Conservation (phyloP, 92 coral and sea anemone species). For the Actinostola sp. region DNA sequence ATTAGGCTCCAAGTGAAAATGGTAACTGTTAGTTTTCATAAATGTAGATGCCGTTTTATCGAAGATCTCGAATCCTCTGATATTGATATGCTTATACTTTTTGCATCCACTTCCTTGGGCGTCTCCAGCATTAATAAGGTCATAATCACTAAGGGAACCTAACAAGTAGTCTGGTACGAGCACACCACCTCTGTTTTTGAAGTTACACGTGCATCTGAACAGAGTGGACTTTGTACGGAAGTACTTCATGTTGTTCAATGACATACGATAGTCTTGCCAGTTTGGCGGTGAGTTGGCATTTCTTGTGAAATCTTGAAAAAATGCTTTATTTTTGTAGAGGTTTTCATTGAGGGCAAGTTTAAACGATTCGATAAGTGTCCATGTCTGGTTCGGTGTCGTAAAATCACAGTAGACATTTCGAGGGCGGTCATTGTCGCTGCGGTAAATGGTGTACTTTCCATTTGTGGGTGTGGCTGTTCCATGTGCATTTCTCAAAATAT, state of each 20-base stretch:
- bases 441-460: slow-evolving; percentile 14
- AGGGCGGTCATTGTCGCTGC: background rate
- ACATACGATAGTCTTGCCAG: slow-evolving; percentile 31
- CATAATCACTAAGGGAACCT: background rate
- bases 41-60: background rate
- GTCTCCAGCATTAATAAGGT: background rate
- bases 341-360: background rate
- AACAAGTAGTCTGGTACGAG: background rate
- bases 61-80: background rate
- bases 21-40: background rate
- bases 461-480: background rate
- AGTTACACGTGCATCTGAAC: slow-evolving; percentile 38
- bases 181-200: slow-evolving; percentile 3
- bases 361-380: slow-evolving; percentile 36
- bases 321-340: background rate
- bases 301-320: background rate
- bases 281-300: background rate
- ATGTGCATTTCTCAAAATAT: background rate
- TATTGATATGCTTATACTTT: background rate
- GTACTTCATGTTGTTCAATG: slow-evolving; percentile 28
- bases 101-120: background rate
- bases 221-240: slow-evolving; percentile 14
- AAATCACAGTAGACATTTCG: slow-evolving; percentile 29
- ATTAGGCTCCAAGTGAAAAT: background rate
- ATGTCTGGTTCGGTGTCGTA: background rate